Evolutionary conservation across 2,888 invertebrate species (phyloP).

Genomic region (Nasonia oneida): DNA sequence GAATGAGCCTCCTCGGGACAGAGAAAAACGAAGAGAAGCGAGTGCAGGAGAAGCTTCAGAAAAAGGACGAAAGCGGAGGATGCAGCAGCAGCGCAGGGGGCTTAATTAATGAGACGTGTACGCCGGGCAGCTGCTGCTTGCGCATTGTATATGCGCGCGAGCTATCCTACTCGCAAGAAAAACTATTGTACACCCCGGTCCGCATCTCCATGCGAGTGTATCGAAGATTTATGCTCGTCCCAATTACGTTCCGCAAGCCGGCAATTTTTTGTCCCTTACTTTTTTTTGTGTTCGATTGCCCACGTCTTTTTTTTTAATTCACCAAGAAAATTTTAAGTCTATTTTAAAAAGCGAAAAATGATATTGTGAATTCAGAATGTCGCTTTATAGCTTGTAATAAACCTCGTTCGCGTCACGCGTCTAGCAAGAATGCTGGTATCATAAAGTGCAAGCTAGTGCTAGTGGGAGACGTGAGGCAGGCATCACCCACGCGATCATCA

Average conservation of each 20-base stretch:
- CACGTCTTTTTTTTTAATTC: background rate
- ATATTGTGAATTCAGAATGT: background rate
- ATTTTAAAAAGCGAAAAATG: background rate
- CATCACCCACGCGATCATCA: constrained; percentile 43
- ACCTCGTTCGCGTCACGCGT: background rate
- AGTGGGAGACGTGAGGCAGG: background rate
- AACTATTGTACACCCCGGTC: constrained; percentile 75
- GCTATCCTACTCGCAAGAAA: constrained; percentile 68
- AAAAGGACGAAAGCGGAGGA: constrained; percentile 18
- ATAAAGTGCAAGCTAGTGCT: constrained; percentile 46
- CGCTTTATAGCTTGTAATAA: background rate
- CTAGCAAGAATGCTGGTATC: constrained; percentile 25
- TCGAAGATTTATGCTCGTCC: constrained; percentile 76
- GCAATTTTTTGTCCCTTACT: constrained; percentile 62
- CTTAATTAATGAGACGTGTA: constrained; percentile 79
- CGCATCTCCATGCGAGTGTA: background rate
- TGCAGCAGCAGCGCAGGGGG: constrained; percentile 43
- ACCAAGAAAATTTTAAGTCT: background rate
- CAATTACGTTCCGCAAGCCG: constrained; percentile 73
- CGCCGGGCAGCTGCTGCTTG: constrained; percentile 74
- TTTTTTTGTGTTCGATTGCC: constrained; percentile 59
- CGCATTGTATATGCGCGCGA: constrained; percentile 74
- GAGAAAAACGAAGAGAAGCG: background rate
- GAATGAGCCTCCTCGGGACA: constrained; percentile 42
- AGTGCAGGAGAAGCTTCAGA: background rate